phyloP scores from a whole-genome alignment of 2,888 invertebrate genomes.

The Matsumyia berberina region DNA sequence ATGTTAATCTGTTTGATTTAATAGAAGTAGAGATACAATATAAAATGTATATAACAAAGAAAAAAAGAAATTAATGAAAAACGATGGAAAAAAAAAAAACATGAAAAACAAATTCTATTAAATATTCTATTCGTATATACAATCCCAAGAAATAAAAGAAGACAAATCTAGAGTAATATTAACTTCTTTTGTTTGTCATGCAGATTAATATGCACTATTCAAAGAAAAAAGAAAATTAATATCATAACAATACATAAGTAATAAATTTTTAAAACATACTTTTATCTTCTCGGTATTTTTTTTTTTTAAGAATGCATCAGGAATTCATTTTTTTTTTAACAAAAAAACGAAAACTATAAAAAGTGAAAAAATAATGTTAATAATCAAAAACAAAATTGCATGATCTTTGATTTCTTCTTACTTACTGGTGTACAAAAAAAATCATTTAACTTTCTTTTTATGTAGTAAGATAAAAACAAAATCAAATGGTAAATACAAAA shows the following conservation, averaged over 20 bases:
- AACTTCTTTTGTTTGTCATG: constrained; percentile 38
- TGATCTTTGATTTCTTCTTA: constrained; percentile 47
- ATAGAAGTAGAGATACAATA: constrained; percentile 23
- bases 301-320: constrained; percentile 77
- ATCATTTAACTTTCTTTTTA: constrained; percentile 21
- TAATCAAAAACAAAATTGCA: constrained; percentile 68
- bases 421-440: constrained; percentile 60
- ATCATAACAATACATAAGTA: constrained; percentile 74
- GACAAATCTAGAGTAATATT: constrained; percentile 32
- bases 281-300: constrained; percentile 76
- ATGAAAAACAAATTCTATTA: constrained; percentile 18
- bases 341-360: constrained; percentile 78
- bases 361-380: constrained; percentile 77
- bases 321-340: constrained; percentile 76
- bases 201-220: constrained; percentile 63
- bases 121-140: constrained; percentile 6
- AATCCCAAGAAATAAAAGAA: constrained; percentile 27
- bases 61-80: constrained; percentile 39
- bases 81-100: constrained; percentile 18
- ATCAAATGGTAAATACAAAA: constrained; percentile 41
- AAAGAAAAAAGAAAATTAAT: constrained; percentile 66
- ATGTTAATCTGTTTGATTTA: constrained; percentile 37
- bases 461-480: constrained; percentile 4
- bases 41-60: constrained; percentile 42
- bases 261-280: constrained; percentile 77